Percentiles rank a stretch among this genome's conserved stretches.
These are phyloP conservation scores for Noctua janthina DNA, from an alignment of 2,888 invertebrate genomes.

Conservation along the genomic window DNA sequence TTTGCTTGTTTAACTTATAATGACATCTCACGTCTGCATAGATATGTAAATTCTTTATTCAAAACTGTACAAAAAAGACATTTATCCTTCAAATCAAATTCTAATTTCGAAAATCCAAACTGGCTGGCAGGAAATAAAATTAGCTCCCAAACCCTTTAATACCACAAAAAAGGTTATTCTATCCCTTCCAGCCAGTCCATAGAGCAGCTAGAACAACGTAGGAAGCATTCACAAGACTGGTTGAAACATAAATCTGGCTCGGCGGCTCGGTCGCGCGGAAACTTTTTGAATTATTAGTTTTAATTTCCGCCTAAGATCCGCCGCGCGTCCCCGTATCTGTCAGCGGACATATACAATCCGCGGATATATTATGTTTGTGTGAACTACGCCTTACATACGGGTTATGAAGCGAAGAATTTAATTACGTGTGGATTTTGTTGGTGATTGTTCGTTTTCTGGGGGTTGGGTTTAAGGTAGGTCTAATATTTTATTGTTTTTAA, in stretches of 20 bases:
- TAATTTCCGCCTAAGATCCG: slow-evolving; percentile 91
- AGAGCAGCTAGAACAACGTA: slow-evolving; percentile 76
- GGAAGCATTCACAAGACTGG: slow-evolving; percentile 87
- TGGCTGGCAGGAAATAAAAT: slow-evolving; percentile 13
- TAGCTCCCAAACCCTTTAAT: slow-evolving; percentile 15
- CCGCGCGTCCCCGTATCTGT: slow-evolving; percentile 87
- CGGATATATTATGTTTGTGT: slow-evolving; percentile 69
- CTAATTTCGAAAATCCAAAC: background rate
- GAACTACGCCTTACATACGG: slow-evolving; percentile 63
- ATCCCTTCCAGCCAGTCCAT: slow-evolving; percentile 73
- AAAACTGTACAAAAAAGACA: background rate
- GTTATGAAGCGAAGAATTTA: slow-evolving; percentile 64
- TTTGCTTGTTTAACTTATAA: background rate
- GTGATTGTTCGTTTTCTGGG: slow-evolving; percentile 23
- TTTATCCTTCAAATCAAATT: background rate
- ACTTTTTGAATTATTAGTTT: slow-evolving; percentile 91
- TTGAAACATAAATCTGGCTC: slow-evolving; percentile 87
- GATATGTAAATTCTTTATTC: background rate
- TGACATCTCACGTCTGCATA: background rate
- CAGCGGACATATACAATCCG: slow-evolving; percentile 81
- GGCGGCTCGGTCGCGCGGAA: slow-evolving; percentile 89
- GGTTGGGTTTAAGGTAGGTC: background rate
- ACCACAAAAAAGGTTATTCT: slow-evolving; percentile 63
- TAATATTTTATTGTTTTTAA: background rate
- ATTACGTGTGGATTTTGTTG: slow-evolving; percentile 60